Percentiles rank a stretch among this genome's conserved stretches.
These are phyloP conservation scores for Trachelus stipa DNA, from an alignment of 2,888 invertebrate genomes.

Conservation along the genomic window DNA sequence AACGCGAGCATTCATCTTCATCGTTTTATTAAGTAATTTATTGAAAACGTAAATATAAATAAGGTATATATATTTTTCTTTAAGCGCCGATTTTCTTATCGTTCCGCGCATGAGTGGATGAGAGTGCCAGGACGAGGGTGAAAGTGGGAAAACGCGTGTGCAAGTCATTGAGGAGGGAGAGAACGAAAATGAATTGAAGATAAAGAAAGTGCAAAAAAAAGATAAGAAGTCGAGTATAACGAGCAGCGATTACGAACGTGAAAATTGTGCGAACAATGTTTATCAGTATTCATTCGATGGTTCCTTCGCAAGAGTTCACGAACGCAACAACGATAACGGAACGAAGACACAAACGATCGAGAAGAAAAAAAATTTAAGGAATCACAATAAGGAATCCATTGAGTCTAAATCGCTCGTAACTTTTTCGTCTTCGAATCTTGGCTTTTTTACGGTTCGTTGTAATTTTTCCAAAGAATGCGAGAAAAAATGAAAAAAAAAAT, in stretches of 20 bases:
- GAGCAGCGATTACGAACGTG: background rate
- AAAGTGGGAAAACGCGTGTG: background rate
- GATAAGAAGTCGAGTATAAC: background rate
- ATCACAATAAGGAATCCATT: background rate
- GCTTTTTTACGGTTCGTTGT: too few relatives aligned
- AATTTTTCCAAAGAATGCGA: too few relatives aligned
- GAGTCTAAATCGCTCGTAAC: background rate
- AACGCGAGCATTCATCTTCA: background rate
- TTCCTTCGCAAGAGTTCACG: background rate
- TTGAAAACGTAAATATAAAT: conserved; percentile 34
- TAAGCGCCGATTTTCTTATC: conserved; percentile 8
- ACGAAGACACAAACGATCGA: background rate
- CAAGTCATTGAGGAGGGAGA: background rate
- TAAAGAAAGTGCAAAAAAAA: background rate
- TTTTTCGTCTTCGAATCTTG: background rate
- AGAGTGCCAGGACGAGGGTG: background rate
- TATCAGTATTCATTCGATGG: conserved; percentile 4
- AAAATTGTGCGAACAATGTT: background rate
- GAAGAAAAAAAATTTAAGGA: background rate
- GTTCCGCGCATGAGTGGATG: background rate
- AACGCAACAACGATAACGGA: background rate
- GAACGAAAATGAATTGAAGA: background rate
- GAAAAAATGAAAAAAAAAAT: background rate
- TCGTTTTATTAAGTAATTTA: conserved; percentile 38
- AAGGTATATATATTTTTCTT: background rate